Base-by-base conservation (phyloP, 2,888 invertebrate species). In the Nomada flava region DNA sequence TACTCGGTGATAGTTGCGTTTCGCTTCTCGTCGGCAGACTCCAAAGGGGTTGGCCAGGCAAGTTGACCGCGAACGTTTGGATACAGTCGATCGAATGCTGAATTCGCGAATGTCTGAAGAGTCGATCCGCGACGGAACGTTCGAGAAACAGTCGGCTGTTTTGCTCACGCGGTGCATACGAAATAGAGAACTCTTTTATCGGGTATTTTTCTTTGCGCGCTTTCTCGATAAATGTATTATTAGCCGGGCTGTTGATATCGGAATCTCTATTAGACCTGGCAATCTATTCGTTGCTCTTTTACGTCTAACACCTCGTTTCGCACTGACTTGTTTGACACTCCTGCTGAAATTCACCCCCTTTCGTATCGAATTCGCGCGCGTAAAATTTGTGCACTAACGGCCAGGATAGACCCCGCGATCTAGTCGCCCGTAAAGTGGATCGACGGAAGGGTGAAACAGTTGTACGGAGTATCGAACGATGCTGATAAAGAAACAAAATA, bases 401-500 rank as follows among this genome's bases (percentile, higher is more conserved):
- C n/a, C n/a, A 20, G 47, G n/a, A 44, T 23, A 26, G 63, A 64
- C 23, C 15, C 47, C 59, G 9, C 13, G 47, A 69, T 69, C 69
- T 57, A 69, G 26, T 23, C 18, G 23, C n/a, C 7, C 18, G 5
- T 2, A 10, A 44, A 15, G 7, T 2, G 36, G 36, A 59, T n/a
- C n/a, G 26, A 50, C 59, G 70, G 70, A 70, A 60, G 18, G 47
- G 67, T 20, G 36, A 50, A 50, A 36, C 55, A 50, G 59, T 65
- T 65, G 67, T 15, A 13, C 23, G 2, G 23, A 52, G 13, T 71
- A 71, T 67, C 71, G 67, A 64, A 26, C 59, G 53, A 26, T 29
- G 72, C 29, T 69, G 81, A 77, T 83, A 81, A 83, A 83, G 82
- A 63, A 80, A 68, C 52, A 13, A 71, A 76, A 67, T 69, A 69